phyloP scores from a whole-genome alignment of 2,888 invertebrate genomes.

The Athalia circularis region DNA sequence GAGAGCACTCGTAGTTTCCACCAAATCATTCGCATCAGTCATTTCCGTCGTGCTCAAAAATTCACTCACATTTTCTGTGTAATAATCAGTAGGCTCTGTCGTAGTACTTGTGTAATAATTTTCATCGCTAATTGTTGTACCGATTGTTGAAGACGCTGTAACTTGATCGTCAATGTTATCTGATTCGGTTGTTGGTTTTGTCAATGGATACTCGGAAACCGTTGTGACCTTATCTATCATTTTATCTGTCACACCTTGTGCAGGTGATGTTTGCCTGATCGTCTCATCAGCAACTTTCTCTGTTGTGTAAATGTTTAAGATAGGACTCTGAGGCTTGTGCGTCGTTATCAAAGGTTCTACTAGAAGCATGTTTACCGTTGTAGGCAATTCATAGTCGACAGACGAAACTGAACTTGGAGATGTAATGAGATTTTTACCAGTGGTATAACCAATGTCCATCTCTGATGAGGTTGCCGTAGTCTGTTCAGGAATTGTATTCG shows the following conservation, averaged over 20 bases:
- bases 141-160: background rate
- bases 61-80: constrained; percentile 4
- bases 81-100: background rate
- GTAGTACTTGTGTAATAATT: background rate
- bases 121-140: background rate
- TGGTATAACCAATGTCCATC: background rate
- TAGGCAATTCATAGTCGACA: background rate
- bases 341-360: background rate
- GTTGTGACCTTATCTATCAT: background rate
- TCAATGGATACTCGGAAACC: background rate
- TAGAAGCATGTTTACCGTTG: background rate
- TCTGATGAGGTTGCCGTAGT: background rate
- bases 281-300: background rate
- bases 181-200: constrained; percentile 14
- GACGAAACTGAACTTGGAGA: background rate
- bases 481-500: background rate
- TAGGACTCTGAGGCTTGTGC: background rate
- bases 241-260: constrained; percentile 9
- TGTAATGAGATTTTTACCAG: background rate
- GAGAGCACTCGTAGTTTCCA: constrained; percentile 17
- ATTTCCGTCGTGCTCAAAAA: constrained; percentile 24
- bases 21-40: background rate
- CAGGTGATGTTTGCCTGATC: background rate
- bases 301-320: background rate
- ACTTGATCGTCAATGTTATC: background rate